Conservation (phyloP, 2,888 invertebrate genomes). For the Dermolepida albohirtum region DNA sequence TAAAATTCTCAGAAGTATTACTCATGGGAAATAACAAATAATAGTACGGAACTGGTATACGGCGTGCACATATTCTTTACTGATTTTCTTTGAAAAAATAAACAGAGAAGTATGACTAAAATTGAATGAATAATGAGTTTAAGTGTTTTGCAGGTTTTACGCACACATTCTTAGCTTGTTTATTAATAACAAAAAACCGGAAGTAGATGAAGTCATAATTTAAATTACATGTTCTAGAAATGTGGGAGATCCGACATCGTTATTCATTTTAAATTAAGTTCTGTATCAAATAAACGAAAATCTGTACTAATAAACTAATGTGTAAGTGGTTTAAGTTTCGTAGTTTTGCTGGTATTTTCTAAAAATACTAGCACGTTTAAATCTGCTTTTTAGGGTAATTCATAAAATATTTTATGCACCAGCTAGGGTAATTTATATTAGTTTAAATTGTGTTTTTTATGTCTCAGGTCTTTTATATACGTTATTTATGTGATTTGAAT, state of each 20-base stretch:
- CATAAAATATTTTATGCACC: too few relatives aligned
- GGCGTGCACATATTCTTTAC: conserved; percentile 3
- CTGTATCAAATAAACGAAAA: too few relatives aligned
- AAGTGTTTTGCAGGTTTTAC: conserved; percentile 1
- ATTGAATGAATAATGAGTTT: conserved; percentile 16
- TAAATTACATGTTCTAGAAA: neutral
- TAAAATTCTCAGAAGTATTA: conserved; percentile 15
- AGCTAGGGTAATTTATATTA: too few relatives aligned
- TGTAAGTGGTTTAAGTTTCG: too few relatives aligned
- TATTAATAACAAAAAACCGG: conserved; percentile 12
- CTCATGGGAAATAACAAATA: conserved; percentile 28
- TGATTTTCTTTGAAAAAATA: conserved; percentile 15
- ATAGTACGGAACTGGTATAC: neutral
- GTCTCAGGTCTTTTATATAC: too few relatives aligned
- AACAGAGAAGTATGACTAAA: conserved; percentile 23
- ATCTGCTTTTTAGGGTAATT: too few relatives aligned
- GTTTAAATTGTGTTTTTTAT: too few relatives aligned
- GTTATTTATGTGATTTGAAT: too few relatives aligned
- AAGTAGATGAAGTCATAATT: conserved; percentile 11
- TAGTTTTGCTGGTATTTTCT: too few relatives aligned
- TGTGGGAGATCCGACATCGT: neutral
- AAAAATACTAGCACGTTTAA: too few relatives aligned
- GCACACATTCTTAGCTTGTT: conserved; percentile 2
- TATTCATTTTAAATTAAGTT: neutral
- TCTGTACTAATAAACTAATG: too few relatives aligned